Conservation (phyloP, 1,140 invertebrate genomes). For the Macrostomum lignano region DNA sequence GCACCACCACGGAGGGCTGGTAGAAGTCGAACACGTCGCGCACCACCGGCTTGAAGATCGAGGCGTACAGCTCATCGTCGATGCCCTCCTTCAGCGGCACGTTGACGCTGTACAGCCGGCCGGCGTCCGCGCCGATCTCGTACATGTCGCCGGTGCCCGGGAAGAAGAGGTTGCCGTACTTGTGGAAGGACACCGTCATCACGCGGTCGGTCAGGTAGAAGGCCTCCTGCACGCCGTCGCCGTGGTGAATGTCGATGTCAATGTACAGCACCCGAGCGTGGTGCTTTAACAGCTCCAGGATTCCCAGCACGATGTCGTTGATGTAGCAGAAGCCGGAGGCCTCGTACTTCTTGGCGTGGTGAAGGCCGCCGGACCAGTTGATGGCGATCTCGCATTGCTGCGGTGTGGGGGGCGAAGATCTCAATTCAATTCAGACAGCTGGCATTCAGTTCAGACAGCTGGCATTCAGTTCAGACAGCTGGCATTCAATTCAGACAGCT, state of each 20-base stretch:
- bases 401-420: too few species aligned
- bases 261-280: slow-evolving; percentile 29
- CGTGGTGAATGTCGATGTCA: slow-evolving; percentile 32
- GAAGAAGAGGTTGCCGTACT: slow-evolving; percentile 16
- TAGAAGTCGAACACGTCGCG: slow-evolving; percentile 35
- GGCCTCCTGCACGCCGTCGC: slow-evolving; percentile 30
- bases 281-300: slow-evolving; percentile 56
- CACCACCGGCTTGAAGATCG: slow-evolving; percentile 76
- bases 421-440: too few species aligned
- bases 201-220: slow-evolving; percentile 30
- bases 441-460: too few species aligned
- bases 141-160: slow-evolving; percentile 56
- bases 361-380: slow-evolving; percentile 87
- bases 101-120: slow-evolving; percentile 78
- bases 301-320: slow-evolving; percentile 93
- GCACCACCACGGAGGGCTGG: slow-evolving; percentile 4
- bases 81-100: slow-evolving; percentile 84
- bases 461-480: too few species aligned
- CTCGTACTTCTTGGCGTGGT: slow-evolving; percentile 76
- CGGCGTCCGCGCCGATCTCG: slow-evolving; percentile 66
- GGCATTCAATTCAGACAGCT: too few species aligned
- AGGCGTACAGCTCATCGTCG: slow-evolving; percentile 59
- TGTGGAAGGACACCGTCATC: slow-evolving; percentile 28
- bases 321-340: slow-evolving; percentile 82
- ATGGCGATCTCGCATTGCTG: slow-evolving; percentile 94